Conservation (phyloP, 2,888 invertebrate genomes). For the Noctua pronuba region DNA sequence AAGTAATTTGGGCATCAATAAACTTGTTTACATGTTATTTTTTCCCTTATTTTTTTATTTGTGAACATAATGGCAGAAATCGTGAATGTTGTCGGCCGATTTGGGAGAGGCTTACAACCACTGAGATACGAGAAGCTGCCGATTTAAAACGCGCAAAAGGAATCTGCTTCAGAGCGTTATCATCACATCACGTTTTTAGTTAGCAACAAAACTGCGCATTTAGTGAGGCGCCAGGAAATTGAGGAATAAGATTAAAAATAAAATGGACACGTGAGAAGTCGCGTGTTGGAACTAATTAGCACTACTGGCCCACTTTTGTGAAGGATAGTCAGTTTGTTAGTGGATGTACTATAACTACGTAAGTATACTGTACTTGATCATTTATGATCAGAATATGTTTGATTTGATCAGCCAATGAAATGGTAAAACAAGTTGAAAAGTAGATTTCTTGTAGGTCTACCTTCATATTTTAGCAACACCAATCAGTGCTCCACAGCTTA, state of each 20-base stretch:
- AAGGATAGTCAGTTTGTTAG: constrained; percentile 40
- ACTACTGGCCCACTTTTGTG: constrained; percentile 41
- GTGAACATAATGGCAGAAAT: background rate
- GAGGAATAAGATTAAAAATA: constrained; percentile 57
- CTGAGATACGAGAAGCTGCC: background rate
- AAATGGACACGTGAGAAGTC: constrained; percentile 45
- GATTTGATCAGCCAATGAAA: background rate
- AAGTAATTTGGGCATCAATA: constrained; percentile 39
- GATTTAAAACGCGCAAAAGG: constrained; percentile 1
- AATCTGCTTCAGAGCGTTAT: constrained; percentile 36
- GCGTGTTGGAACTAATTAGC: constrained; percentile 48
- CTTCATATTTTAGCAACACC: constrained; percentile 12
- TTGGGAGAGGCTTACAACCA: constrained; percentile 1
- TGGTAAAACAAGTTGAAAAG: background rate
- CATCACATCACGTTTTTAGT: constrained; percentile 55
- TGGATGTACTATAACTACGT: constrained; percentile 3
- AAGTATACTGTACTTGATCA: background rate
- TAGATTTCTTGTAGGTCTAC: constrained; percentile 13
- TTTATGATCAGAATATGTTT: constrained; percentile 1
- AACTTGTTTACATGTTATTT: constrained; percentile 32
- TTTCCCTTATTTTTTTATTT: constrained; percentile 1
- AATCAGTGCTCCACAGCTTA: background rate
- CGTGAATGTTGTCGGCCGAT: constrained; percentile 10
- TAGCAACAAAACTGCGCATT: constrained; percentile 58
- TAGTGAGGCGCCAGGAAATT: constrained; percentile 46